Conservation (phyloP, 1,140 invertebrate genomes). For the Drosophila varians region DNA sequence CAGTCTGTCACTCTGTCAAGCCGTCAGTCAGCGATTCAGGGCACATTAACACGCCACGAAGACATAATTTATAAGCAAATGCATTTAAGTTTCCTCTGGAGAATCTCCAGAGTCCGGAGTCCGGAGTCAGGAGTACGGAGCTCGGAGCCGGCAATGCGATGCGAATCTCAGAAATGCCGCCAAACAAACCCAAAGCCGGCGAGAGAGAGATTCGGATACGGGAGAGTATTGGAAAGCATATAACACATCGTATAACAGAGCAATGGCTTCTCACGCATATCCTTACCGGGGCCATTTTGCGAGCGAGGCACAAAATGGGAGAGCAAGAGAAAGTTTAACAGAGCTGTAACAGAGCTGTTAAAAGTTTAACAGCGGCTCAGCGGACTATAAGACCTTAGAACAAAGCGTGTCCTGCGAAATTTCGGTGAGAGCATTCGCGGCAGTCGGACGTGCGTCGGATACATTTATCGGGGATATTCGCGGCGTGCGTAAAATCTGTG, state of each 20-base stretch:
- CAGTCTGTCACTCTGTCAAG: conserved; percentile 17
- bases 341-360: not conserved
- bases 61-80: conserved; percentile 64
- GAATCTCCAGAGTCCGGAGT: conserved; percentile 14
- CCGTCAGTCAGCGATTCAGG: conserved; percentile 6
- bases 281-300: not conserved
- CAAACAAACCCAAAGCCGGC: not conserved
- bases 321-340: not conserved
- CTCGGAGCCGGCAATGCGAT: not conserved
- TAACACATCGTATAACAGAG: not conserved
- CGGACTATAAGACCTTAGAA: no score
- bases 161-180: not conserved
- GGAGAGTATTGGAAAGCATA: not conserved
- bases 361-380: not conserved
- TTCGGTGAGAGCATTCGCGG: no score
- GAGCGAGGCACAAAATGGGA: not conserved
- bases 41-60: conserved; percentile 28
- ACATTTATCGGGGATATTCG: not conserved
- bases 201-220: not conserved
- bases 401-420: no score
- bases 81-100: conserved; percentile 44
- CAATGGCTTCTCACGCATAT: not conserved
- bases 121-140: conserved; percentile 10
- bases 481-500: not conserved
- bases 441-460: not conserved